Evolutionary conservation across 2,888 invertebrate genomes (phyloP).

Genomic region (Ornithoptera alexandrae): DNA sequence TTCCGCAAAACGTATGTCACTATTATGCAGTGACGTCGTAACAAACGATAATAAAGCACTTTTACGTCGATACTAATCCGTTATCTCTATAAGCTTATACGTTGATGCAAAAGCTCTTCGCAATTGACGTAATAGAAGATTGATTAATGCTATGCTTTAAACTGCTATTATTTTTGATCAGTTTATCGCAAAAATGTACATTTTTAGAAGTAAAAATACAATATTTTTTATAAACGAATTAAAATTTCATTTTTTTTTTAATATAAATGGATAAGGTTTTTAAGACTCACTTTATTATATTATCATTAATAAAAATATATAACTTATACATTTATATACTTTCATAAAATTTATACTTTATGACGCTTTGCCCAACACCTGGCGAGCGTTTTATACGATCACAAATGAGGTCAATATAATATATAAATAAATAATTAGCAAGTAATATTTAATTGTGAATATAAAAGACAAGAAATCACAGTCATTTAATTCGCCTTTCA

Average conservation of each 20-base stretch:
- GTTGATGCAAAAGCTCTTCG: slow-evolving; percentile 9
- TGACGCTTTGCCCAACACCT: no score
- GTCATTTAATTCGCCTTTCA: neutral
- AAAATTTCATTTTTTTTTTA: no score
- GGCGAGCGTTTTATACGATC: no score
- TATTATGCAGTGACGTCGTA: slow-evolving; percentile 54
- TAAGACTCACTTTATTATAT: no score
- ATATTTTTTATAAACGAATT: no score
- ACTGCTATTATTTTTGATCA: neutral
- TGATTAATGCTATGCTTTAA: neutral
- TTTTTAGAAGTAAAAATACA: no score
- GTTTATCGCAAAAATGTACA: neutral
- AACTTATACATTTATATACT: no score
- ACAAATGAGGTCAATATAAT: no score
- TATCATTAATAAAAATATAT: no score
- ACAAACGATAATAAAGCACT: slow-evolving; percentile 34
- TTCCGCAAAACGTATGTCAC: slow-evolving; percentile 54
- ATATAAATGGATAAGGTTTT: no score
- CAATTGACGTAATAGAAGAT: neutral
- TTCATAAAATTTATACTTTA: no score
- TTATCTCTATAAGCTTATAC: slow-evolving; percentile 22
- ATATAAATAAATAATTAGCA: neutral
- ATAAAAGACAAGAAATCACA: neutral
- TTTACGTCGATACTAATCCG: slow-evolving; percentile 15
- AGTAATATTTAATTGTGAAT: neutral